Evolutionary conservation across 1,140 invertebrate species (phyloP).

Genomic region (Pissodes strobi): DNA sequence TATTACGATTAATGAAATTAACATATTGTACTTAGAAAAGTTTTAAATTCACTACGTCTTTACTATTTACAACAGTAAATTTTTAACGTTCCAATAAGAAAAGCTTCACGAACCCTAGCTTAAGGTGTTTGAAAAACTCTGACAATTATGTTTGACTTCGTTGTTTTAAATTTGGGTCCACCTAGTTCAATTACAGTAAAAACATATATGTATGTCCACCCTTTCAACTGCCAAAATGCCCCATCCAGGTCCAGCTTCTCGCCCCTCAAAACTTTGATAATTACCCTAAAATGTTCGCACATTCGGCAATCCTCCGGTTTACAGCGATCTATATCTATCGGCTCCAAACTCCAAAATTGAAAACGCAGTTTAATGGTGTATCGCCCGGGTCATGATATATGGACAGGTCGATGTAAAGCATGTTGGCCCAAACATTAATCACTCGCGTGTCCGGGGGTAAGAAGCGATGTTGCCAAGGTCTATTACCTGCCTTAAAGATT

Average conservation of each 20-base stretch:
- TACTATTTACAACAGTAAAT: too few species aligned
- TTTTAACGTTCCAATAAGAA: too few species aligned
- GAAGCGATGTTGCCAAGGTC: constrained; percentile 15
- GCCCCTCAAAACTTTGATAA: constrained; percentile 14
- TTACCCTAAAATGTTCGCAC: constrained; percentile 11
- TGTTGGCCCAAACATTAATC: constrained; percentile 50
- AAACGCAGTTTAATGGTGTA: constrained; percentile 45
- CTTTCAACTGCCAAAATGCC: not conserved
- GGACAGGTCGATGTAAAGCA: constrained; percentile 50
- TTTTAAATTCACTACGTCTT: too few species aligned
- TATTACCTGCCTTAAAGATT: not conserved
- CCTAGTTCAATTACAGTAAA: too few species aligned
- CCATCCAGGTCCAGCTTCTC: not conserved
- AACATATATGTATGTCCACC: too few species aligned
- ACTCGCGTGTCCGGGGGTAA: constrained; percentile 44
- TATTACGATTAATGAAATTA: too few species aligned
- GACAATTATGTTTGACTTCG: too few species aligned
- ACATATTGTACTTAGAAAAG: too few species aligned
- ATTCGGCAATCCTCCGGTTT: not conserved
- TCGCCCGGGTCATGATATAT: constrained; percentile 49
- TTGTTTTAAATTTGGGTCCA: too few species aligned
- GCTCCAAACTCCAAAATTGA: constrained; percentile 40
- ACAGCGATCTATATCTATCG: constrained; percentile 27
- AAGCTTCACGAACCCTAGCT: too few species aligned
- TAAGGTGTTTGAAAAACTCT: too few species aligned